phyloP scores from a whole-genome alignment of 2,113 vertebrate species.

The Panurus biarmicus region DNA sequence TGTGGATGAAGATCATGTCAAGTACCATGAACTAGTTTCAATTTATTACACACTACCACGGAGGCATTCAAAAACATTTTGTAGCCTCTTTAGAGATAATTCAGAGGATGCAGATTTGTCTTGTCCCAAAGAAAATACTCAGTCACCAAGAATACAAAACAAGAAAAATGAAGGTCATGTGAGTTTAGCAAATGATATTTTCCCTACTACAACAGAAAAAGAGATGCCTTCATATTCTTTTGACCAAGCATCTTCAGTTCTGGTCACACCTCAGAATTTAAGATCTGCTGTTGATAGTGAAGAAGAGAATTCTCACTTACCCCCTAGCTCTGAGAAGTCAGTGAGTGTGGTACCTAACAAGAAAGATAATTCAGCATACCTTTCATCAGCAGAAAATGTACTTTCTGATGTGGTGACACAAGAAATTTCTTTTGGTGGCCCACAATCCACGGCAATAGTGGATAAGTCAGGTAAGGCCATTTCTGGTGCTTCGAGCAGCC shows the following conservation, averaged over 20 bases:
- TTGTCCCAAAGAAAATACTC: neutral
- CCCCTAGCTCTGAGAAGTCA: neutral
- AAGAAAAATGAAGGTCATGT: conserved; percentile 9
- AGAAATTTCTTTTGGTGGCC: neutral
- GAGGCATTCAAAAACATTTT: conserved; percentile 63
- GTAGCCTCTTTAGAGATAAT: conserved; percentile 59
- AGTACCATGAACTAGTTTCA: conserved; percentile 74
- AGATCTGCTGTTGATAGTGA: neutral
- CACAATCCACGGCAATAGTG: neutral
- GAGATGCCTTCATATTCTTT: neutral
- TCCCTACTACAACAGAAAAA: conserved; percentile 15
- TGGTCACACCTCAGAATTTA: neutral
- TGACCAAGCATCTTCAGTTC: neutral
- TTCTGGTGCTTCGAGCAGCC: neutral
- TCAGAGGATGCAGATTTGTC: conserved; percentile 26
- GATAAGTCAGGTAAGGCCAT: neutral
- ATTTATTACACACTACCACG: conserved; percentile 75
- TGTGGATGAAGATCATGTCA: conserved; percentile 71
- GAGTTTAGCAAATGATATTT: neutral
- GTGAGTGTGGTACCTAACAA: neutral
- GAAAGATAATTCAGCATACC: neutral
- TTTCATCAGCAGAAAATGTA: neutral
- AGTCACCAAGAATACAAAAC: neutral
- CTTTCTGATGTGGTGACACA: neutral
- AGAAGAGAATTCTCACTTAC: neutral